Evolutionary conservation across 2,888 invertebrate species (phyloP).

Genomic region (Acronicta psi): DNA sequence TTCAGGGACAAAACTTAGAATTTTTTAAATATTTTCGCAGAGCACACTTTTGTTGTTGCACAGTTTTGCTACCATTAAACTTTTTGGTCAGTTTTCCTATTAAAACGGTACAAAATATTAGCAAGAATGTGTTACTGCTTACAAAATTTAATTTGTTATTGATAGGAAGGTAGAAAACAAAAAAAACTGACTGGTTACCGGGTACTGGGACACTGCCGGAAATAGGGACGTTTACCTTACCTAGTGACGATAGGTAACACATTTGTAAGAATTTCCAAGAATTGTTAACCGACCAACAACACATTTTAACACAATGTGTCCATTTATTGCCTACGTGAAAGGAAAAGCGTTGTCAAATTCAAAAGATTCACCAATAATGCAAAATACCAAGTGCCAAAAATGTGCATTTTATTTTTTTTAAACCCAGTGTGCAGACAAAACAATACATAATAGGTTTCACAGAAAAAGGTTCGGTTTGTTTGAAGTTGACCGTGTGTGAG

Average conservation of each 20-base stretch:
- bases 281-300: conserved; percentile 11
- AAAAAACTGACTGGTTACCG: no score
- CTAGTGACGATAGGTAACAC: neutral
- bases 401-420: conserved; percentile 19
- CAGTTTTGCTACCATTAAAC: no score
- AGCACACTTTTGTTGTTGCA: no score
- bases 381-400: conserved; percentile 33
- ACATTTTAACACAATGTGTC: conserved; percentile 13
- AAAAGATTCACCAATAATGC: conserved; percentile 33
- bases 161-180: no score
- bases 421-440: conserved; percentile 11
- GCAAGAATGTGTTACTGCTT: no score
- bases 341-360: conserved; percentile 14
- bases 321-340: conserved; percentile 23
- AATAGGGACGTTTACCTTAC: no score
- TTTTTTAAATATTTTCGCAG: no score
- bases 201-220: no score
- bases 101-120: no score
- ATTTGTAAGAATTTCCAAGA: conserved; percentile 20
- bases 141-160: no score
- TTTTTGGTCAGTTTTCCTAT: no score
- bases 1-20: no score
- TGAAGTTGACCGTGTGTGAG: conserved; percentile 74
- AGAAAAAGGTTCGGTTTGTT: conserved; percentile 60
- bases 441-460: conserved; percentile 39